Conservation (phyloP, 2,888 invertebrate species). For the Scelioninae gen. 1 region DNA sequence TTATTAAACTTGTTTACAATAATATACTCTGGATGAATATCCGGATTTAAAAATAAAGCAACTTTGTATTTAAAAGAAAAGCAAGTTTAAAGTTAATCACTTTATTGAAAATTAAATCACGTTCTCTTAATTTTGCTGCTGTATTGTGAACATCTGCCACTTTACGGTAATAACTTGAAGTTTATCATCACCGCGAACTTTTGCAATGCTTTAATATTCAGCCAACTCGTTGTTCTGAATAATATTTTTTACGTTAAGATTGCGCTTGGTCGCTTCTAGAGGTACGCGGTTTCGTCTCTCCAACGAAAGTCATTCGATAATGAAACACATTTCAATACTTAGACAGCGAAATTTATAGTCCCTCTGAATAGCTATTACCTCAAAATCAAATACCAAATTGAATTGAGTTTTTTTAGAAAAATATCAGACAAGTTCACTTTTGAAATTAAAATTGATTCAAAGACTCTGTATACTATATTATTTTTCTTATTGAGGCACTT, state of each 20-base stretch:
- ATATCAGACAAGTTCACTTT: background rate
- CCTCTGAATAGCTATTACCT: background rate
- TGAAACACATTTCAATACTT: slow-evolving; percentile 22
- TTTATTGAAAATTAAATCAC: slow-evolving; percentile 28
- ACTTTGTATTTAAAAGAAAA: background rate
- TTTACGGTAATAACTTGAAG: slow-evolving; percentile 21
- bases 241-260: slow-evolving; percentile 27
- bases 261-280: background rate
- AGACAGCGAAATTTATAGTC: background rate
- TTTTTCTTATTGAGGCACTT: slow-evolving; percentile 5
- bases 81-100: slow-evolving; percentile 3
- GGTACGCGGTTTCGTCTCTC: background rate
- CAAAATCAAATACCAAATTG: background rate
- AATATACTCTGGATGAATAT: no score
- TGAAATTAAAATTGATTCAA: background rate
- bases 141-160: slow-evolving; percentile 37
- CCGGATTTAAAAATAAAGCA: no score
- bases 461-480: background rate
- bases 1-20: no score
- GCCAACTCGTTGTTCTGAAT: slow-evolving; percentile 8
- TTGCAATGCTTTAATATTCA: slow-evolving; percentile 4
- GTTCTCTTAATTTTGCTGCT: slow-evolving; percentile 22
- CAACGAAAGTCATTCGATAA: slow-evolving; percentile 6
- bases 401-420: background rate
- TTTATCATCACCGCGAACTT: slow-evolving; percentile 31